Base-by-base conservation (phyloP, 1,140 invertebrate species). In the Bombus superbus region DNA sequence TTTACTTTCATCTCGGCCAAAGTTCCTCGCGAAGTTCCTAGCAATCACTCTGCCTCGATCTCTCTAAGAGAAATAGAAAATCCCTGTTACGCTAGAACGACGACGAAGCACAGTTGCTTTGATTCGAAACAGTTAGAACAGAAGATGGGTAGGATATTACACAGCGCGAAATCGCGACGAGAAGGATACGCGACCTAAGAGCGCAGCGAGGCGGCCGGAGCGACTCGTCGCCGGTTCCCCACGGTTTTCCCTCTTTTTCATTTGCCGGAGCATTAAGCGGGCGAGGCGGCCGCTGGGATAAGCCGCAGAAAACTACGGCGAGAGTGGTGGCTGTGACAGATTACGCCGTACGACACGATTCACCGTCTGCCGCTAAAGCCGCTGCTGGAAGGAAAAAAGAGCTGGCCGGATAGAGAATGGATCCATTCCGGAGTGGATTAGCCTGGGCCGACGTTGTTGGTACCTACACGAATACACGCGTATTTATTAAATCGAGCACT, bases 301-400 rank as follows among this genome's bases (percentile, higher is more conserved):
- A 95, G 94, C 93, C 90, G 90, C 89, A 92, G 93, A 90, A 93
- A 93, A 94, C 91, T 92, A 91, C 88, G 90, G 83, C 90, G 87
- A 89, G 92, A 93, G 91, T 86, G 92, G 93, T 93, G 94, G 90
- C 91, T 92, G 91, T 94, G 94, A 94, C 94, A 94, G 94, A 94
- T 95, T 95, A 94, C 92, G 93, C 91, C 90, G 77, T 85, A 85
- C 82, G 87, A 72, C 88, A 78, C 88, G 89, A 90, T 90, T 87
- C 87, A 79, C 86, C 89, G 90, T 91, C 89, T 90, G 89, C 64
- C 83, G 74, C 81, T 76, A 90, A 86, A 88, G 89, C 89, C 81
- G 81, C 76, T 77, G 75, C 75, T 85, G 69, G 78, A 89, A 82
- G 80, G 66, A 86, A 85, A 87, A 89, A 82, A 77, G 78, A 59